Percentiles rank a stretch among this genome's conserved stretches.
Evolutionary conservation across 2,797 vertebrate species (phyloP).

Genomic region (Enteromius fasciolatus): DNA sequence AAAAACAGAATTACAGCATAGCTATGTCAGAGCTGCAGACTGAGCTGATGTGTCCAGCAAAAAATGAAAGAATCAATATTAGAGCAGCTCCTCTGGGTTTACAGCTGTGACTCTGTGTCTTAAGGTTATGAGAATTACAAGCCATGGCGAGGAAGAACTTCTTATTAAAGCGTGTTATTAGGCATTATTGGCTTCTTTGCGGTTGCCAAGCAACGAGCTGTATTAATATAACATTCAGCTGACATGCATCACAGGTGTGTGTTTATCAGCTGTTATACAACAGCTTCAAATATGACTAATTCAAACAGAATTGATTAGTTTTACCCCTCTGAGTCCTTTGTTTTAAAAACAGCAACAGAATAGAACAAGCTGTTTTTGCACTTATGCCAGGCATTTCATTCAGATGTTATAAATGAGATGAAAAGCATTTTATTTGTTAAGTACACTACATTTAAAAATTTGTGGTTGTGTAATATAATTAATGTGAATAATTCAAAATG

Average conservation of each 20-base stretch:
- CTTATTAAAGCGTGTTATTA: conserved; percentile 14
- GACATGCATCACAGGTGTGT: background rate
- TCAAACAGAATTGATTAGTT: background rate
- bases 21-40: background rate
- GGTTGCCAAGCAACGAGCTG: background rate
- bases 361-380: background rate
- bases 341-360: background rate
- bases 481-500: background rate
- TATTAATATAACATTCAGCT: conserved; percentile 3
- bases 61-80: conserved; percentile 24
- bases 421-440: background rate
- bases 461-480: background rate
- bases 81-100: conserved; percentile 14
- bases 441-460: background rate
- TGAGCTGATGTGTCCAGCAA: background rate
- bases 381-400: background rate
- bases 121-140: conserved; percentile 38
- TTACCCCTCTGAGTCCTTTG: background rate
- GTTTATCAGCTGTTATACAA: background rate
- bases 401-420: background rate
- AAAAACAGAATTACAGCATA: background rate
- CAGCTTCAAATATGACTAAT: background rate
- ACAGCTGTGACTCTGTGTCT: conserved; percentile 23
- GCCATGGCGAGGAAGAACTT: conserved; percentile 8
- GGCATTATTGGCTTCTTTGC: background rate